Base-by-base conservation (phyloP, 2,888 invertebrate genomes). In the Xylota sylvarum region DNA sequence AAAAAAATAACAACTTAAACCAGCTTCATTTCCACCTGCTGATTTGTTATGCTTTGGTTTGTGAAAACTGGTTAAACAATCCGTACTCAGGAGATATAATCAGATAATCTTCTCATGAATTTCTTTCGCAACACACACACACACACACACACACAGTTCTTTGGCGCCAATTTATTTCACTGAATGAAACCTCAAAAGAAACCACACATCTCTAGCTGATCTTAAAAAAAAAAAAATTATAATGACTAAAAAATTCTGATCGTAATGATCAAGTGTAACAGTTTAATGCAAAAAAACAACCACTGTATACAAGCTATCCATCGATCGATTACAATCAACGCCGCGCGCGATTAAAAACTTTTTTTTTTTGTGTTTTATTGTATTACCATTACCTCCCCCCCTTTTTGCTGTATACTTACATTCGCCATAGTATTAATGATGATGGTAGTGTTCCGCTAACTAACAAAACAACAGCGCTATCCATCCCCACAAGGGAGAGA, bases 311-410 rank as follows among this genome's bases (percentile, higher is more conserved):
- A 37, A 62, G 43, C 30, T 19, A 10, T 46, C 55, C 37, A 84
- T 69, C 81, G 70, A 85, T 81, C 69, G 76, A 81, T 85, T 80
- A 85, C 74, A 76, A 85, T 85, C 84, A 85, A 55, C 70, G 69
- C 74, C 69, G 73, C 65, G 10, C 65, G 72, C 65, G 14, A 84
- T 69, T 70, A 64, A 80, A 84, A 43, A 56, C 23, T 46, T 52
- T 67, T 50, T 23, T 40, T 72, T 23, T 55, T n/a, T 2, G 1
- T 7, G 35, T 35, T 7, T 37, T 37, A 2, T 37, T 37, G 7
- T 10, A 7, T 10, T 32, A 10, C 32, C 23, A 14, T 23, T 23
- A 46, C 40, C 74, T 56, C 74, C 17, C 52, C 65, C 52, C 48
- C 7, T 43, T n/a, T n/a, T n/a, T n/a, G n/a, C n/a, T n/a, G n/a